Base-by-base conservation (phyloP, 2,797 vertebrate species). In the Chaunax sp. region DNA sequence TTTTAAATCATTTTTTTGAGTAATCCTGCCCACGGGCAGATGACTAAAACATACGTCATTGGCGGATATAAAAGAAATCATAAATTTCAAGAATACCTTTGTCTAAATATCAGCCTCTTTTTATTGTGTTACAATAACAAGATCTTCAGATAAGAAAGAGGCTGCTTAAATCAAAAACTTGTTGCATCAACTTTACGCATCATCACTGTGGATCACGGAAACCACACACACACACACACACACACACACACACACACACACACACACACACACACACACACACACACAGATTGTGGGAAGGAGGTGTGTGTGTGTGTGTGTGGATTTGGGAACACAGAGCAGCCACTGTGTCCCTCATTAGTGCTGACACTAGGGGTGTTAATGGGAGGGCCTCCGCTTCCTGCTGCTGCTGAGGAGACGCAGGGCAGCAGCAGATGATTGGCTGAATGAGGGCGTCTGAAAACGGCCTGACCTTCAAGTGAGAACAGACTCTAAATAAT, bases 281-380 rank as follows among this genome's bases (percentile, higher is more conserved):
- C 15, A 15, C 38, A 43, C 20, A 4, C 33, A 28, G 16, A 66
- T 14, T 30, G 23, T 50, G 38, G 47, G 22, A 40, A 47, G 63
- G 35, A 41, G 14, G 51, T 41, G 65, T 77, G 65, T 30, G 54
- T 77, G 65, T 30, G 54, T 51, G 64, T 41, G 46, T 15, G 37
- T 46, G 54, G 50, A 58, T 38, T 49, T 19, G 38, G 63, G 77
- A 59, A 25, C 71, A 78, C 70, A 68, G 76, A 71, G 70, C 69
- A 71, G 66, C 75, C 81, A 82, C 85, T 87, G 84, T 85, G 81
- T 57, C 73, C 77, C 85, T 89, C 89, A 90, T 92, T 90, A 90
- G 85, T 72, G 76, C 84, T 86, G 90, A 86, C 86, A 86, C 87
- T 85, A 69, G 73, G 86, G 90, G 90, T 90, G 92, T 90, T 86